Evolutionary conservation across 2,797 vertebrate genomes (phyloP).

Genomic region (Lacerta viridis): DNA sequence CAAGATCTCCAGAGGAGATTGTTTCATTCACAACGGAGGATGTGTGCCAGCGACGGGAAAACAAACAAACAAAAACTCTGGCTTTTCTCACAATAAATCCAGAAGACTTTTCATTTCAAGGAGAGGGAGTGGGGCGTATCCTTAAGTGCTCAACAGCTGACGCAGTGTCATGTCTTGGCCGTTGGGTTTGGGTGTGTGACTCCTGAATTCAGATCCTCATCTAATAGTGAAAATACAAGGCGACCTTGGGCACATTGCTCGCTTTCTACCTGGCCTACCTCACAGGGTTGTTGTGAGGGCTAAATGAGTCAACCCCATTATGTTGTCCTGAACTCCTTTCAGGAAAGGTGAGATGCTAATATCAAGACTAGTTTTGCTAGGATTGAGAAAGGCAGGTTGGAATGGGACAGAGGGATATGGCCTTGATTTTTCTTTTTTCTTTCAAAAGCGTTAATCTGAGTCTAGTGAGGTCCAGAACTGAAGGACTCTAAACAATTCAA

Average conservation of each 20-base stretch:
- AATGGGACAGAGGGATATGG: not conserved
- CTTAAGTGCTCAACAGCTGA: not conserved
- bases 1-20: not conserved
- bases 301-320: not conserved
- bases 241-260: not conserved
- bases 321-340: not conserved
- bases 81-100: conserved; percentile 29
- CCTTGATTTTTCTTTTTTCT: not conserved
- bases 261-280: not conserved
- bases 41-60: not conserved
- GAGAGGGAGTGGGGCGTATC: not conserved
- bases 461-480: not conserved
- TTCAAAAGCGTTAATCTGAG: not conserved
- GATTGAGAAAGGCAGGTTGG: no score
- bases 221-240: not conserved
- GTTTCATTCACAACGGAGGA: not conserved
- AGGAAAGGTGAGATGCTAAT: not conserved
- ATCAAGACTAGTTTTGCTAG: not conserved
- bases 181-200: not conserved
- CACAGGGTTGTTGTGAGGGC: conserved; percentile 21
- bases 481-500: not conserved
- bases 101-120: not conserved
- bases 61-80: not conserved
- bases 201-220: not conserved
- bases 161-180: no score